Evolutionary conservation across 2,113 vertebrate genomes (phyloP).

Genomic region (Parus major): DNA sequence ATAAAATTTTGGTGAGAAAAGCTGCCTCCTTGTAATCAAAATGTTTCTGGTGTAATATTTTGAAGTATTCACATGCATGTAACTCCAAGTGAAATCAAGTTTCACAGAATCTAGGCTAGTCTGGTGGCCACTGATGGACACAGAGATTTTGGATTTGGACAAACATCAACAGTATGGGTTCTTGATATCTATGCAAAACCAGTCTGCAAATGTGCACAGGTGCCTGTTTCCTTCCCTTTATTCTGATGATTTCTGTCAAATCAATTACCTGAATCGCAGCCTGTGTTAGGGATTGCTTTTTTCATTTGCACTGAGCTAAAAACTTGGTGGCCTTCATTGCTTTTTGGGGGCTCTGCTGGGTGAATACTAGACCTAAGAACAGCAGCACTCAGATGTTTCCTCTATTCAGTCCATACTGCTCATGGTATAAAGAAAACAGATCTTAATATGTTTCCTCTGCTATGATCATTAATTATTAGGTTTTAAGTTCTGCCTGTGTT

Average conservation of each 20-base stretch:
- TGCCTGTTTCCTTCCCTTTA: neutral
- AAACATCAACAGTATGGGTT: neutral
- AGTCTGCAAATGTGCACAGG: neutral
- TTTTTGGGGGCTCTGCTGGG: neutral
- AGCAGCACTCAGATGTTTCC: neutral
- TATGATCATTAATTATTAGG: neutral
- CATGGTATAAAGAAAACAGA: neutral
- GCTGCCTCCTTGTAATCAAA: neutral
- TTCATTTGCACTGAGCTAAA: neutral
- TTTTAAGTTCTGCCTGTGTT: neutral
- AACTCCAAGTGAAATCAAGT: neutral
- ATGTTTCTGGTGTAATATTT: neutral
- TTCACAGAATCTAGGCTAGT: neutral
- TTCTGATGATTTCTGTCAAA: neutral
- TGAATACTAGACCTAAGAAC: neutral
- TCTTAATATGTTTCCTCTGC: neutral
- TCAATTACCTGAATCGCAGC: neutral
- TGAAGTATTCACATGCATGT: neutral
- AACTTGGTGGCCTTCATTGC: neutral
- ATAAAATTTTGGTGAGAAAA: neutral
- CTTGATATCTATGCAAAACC: neutral
- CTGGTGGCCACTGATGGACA: neutral
- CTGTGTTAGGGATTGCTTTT: neutral
- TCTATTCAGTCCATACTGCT: neutral
- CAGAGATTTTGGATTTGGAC: neutral